Evolutionary conservation across 2,797 vertebrate genomes (phyloP), one percentile per base, ranked within the genome.

Genomic region (Lepus oiostolus): DNA sequence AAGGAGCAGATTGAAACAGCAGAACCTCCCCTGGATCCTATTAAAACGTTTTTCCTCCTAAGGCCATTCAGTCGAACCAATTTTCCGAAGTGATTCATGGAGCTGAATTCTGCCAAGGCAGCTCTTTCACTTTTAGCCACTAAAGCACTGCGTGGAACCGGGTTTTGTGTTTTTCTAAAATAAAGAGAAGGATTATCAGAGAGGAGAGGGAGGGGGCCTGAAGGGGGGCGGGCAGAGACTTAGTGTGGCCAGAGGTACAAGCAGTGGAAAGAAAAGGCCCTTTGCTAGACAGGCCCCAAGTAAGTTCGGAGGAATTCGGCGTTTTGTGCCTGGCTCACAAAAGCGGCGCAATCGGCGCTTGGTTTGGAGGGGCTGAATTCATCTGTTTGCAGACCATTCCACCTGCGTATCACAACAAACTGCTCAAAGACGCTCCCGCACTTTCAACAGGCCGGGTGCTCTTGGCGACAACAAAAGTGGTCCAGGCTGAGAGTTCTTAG

Each of bases 101-200:
- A 98, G 98, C 98, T 99, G 98, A 98, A 97, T 98, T 98, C 98
- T 98, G 97, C 97, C 97, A 98, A 98, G 98, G 98, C 98, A 98
- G 98, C 98, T 98, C 99, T 99, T 99, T 99, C 99, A 99, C 98
- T 99, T 98, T 98, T 98, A 98, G 98, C 98, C 98, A 99, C 99
- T 99, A 99, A 99, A 99, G 99, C 99, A 97, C 99, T 98, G 99
- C 99, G 99, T 99, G 99, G 98, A 99, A 99, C 99, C 99, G 98
- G 98, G 98, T 99, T 99, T 99, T 99, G 99, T 99, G 98, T 98
- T 98, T 98, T 98, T 98, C 98, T 98, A 98, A 99, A 99, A 99
- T 98, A 99, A 99, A 99, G 98, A 98, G 98, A 98, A 97, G 99
- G 99, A 99, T 99, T 99, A 99, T 98, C 99, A 97, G 98, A 98